Evolutionary conservation across 2,113 vertebrate species (phyloP), one percentile per base, ranked within the genome.

Genomic region (Halichoeres trimaculatus): DNA sequence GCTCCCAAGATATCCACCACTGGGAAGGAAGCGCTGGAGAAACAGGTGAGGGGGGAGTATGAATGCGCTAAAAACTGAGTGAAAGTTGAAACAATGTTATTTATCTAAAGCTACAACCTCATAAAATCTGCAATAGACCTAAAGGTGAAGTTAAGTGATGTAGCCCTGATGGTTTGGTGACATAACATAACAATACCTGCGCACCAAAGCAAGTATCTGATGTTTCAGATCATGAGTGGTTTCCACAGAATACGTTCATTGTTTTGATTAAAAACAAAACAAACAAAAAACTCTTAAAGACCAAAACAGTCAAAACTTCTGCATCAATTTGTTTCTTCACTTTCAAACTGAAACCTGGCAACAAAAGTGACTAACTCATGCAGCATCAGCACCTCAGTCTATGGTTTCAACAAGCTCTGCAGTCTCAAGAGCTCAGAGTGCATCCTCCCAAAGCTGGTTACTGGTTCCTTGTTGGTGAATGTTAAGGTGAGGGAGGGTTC

Each of bases 1-100:
- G 95, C 96, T 53, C 96, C 95, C 54, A 96, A 96, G 85, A 92
- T 94, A 23, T 94, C 92, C 71, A 92, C 94, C 1, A 90, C 92
- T 2, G 94, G 91, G 55, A 97, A 94, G 79, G 97, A 98, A 65
- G 92, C 95, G 23, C 85, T 97, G 90, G 97, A 98, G 76, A 99
- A 98, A 86, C 97, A 97, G 97, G 98, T 98, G 94, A 90, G 36
- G 0, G 7, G 16, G 17, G 2, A 23, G 14, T 19, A 23, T 51
- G 26, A 62, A 13, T 19, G 19, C 20, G 40, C 34, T 2, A 0
- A 45, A 58, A 17, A 24, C 48, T 14, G 1, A 38, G 6, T 3
- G 0, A 34, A 58, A 17, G 17, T 12, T 20, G 63, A 13, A 41
- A 20, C 38, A 47, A 56, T 1, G 16, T 24, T 45, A 23, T 26